Percentiles rank a stretch among this genome's conserved stretches.
These are phyloP conservation scores for Apostichopus leukothele DNA, from an alignment of 53 echinoderm and acorn worm species.

Conservation along the genomic window DNA sequence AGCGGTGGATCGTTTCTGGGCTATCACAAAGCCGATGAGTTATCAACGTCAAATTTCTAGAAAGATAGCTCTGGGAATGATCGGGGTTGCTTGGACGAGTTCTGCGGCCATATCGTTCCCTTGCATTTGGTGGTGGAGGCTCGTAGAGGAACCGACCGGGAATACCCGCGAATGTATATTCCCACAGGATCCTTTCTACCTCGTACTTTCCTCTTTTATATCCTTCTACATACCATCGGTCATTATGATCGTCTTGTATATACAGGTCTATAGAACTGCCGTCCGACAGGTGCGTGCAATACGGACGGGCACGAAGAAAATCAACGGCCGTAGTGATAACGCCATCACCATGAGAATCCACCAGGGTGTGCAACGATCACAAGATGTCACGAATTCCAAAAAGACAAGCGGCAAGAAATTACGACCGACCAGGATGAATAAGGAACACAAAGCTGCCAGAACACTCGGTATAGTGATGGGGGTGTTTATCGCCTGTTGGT, in stretches of 20 bases:
- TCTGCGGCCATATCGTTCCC: conserved; percentile 93
- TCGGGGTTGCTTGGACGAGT: conserved; percentile 81
- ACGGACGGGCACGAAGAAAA: conserved; percentile 70
- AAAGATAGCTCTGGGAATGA: conserved; percentile 62
- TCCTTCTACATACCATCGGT: conserved; percentile 91
- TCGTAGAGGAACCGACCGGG: conserved; percentile 67
- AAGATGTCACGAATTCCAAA: background rate
- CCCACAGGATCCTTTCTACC: conserved; percentile 73
- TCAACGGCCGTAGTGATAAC: conserved; percentile 54
- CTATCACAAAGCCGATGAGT: conserved; percentile 90
- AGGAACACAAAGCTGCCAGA: conserved; percentile 65
- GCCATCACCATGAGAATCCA: conserved; percentile 81
- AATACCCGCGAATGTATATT: conserved; percentile 66
- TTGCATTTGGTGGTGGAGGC: conserved; percentile 90
- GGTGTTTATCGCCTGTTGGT: conserved; percentile 92
- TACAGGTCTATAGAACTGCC: conserved; percentile 82
- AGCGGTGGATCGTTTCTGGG: conserved; percentile 85
- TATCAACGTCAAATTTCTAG: conserved; percentile 81
- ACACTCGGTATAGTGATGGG: conserved; percentile 93
- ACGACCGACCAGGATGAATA: conserved; percentile 49
- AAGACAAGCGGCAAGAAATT: conserved; percentile 29
- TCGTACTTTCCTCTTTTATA: conserved; percentile 83
- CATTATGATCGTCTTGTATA: conserved; percentile 88
- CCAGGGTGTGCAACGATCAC: conserved; percentile 56
- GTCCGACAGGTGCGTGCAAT: conserved; percentile 73